These are phyloP conservation scores for Sclerodermus sp. DNA, from an alignment of 2,888 invertebrate species.

Conservation along the genomic window DNA sequence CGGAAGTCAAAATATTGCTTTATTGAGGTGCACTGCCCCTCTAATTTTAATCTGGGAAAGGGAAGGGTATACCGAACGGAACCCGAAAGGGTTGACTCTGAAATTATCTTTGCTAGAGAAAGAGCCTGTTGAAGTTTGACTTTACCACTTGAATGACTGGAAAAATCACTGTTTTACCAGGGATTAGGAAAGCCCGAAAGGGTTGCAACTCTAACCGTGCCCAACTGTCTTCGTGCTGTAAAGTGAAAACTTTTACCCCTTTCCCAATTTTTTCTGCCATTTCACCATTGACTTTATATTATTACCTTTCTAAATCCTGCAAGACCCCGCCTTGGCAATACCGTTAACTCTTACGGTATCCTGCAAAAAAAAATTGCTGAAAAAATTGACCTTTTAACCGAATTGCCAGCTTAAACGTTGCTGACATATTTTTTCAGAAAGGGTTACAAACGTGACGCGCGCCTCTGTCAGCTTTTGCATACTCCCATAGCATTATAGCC, in stretches of 20 bases:
- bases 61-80: slow-evolving; percentile 23
- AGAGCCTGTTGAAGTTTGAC: slow-evolving; percentile 8
- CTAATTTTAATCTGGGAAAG: slow-evolving; percentile 9
- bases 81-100: slow-evolving; percentile 31
- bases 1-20: slow-evolving; percentile 52
- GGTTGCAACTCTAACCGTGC: slow-evolving; percentile 29
- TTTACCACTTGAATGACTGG: slow-evolving; percentile 24
- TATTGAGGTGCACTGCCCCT: slow-evolving; percentile 37
- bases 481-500: no score
- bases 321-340: no score
- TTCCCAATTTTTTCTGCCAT: slow-evolving; percentile 4
- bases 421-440: slow-evolving; percentile 26
- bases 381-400: slow-evolving; percentile 41
- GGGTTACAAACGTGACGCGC: no score
- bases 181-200: slow-evolving; percentile 15
- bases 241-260: no score
- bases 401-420: slow-evolving; percentile 26
- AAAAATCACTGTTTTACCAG: slow-evolving; percentile 41
- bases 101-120: background rate
- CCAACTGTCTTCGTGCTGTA: no score
- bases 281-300: slow-evolving; percentile 13
- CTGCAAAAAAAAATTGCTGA: slow-evolving; percentile 23
- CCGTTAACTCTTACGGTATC: slow-evolving; percentile 21
- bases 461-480: no score
- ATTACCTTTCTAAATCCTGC: background rate